A percentile compares a stretch with the other conserved stretches of the same genome.
Evolutionary conservation across 2,888 invertebrate genomes (phyloP).

Genomic region (Cryptocephalus moraei): DNA sequence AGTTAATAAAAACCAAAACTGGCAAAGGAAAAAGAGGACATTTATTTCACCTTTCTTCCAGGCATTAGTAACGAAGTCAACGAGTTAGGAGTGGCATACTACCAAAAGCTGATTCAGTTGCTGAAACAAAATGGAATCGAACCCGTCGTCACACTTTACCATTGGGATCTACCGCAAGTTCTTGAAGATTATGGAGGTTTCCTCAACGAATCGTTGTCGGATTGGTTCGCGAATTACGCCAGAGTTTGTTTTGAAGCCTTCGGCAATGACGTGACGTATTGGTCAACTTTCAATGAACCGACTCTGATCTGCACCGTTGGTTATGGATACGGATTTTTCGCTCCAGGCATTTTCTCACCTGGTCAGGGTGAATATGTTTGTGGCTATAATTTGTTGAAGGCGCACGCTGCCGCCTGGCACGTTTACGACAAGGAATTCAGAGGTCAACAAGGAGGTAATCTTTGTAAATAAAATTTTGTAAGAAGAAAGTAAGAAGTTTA

Average conservation of each 20-base stretch:
- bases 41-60: background rate
- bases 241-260: constrained; percentile 5
- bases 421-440: background rate
- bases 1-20: too few relatives aligned
- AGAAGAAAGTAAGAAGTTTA: too few relatives aligned
- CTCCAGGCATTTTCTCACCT: background rate
- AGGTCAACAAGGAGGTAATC: background rate
- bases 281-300: constrained; percentile 8
- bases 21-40: too few relatives aligned
- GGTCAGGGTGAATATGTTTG: background rate
- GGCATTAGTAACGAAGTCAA: background rate
- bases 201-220: constrained; percentile 1
- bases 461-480: too few relatives aligned
- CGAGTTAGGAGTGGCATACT: background rate
- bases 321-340: background rate
- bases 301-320: constrained; percentile 2
- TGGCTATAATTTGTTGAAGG: background rate
- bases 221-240: constrained; percentile 5
- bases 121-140: constrained; percentile 5
- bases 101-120: constrained; percentile 3
- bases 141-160: constrained; percentile 6
- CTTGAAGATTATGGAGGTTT: constrained; percentile 6
- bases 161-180: constrained; percentile 6
- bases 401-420: background rate
- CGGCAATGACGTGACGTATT: constrained; percentile 7